Base-by-base conservation (phyloP, 2,888 invertebrate species). In the Campoplex nolae region DNA sequence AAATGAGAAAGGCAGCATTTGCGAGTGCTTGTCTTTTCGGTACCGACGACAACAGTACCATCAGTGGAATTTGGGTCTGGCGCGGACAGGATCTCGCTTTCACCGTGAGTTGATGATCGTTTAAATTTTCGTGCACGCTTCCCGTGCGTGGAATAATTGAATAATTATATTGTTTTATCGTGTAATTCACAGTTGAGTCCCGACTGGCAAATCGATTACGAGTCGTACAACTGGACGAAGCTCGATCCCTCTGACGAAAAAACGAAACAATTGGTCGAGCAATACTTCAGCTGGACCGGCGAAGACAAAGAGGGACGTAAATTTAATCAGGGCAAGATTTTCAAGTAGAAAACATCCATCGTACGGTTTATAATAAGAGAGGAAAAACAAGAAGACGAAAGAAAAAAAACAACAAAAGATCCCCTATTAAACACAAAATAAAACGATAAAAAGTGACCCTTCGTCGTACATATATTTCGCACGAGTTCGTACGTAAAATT, bases 261-360 rank as follows among this genome's bases (percentile, higher is more conserved):
- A 92, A 98, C 98, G 80, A 99, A 98, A 95, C 96, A 97, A 90
- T 94, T 98, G 83, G 98, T 99, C 18, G 95, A 96, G 89, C 97
- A 98, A 92, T 99, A 99, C 95, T 97, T 99, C 95, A 96, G 97
- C 67, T 99, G 98, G 98, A 95, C 96, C 91, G 99, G 99, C 88
- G 94, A 95, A 32, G 98, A 99, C 95, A 97, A 97, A 94, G 95
- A 96, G 77, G 99, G 98, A 85, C 97, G 99, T 94, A 96, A 97
- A 94, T 99, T 99, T 96, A 99, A 99, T 95, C 98, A 99, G 96
- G 99, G 99, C 95, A 99, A 99, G 96, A 98, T 99, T 95, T 99
- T 99, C 96, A 99, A 99, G 96, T 99, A 83, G 75, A 79, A 35
- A 88, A 77, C 93, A 88, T 89, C 89, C 92, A 88, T 89, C 89